phyloP scores from a whole-genome alignment of 2,113 vertebrate genomes.

The Equus przewalskii region DNA sequence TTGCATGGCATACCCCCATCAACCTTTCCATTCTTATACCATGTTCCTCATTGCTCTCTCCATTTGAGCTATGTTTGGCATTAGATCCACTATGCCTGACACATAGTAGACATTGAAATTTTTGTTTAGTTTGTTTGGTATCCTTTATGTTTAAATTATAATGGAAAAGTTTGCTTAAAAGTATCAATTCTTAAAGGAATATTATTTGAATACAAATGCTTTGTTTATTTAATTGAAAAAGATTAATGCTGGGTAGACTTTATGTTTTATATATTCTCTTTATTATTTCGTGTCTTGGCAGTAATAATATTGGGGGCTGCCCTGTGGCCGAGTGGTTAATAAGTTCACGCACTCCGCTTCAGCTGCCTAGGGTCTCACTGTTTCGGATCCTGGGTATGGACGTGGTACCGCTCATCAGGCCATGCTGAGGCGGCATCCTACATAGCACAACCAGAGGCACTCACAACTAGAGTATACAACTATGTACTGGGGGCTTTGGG shows the following conservation, averaged over 20 bases:
- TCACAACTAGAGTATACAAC: too few relatives aligned
- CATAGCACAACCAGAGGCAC: too few relatives aligned
- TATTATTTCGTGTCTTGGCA: conserved; percentile 32
- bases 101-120: not conserved
- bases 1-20: not conserved
- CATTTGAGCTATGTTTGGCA: not conserved
- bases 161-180: conserved; percentile 24
- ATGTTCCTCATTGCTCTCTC: not conserved
- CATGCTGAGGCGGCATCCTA: too few relatives aligned
- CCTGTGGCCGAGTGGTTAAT: too few relatives aligned
- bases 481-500: too few relatives aligned
- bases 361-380: too few relatives aligned
- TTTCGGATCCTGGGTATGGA: too few relatives aligned
- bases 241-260: not conserved
- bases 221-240: conserved; percentile 31
- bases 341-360: too few relatives aligned
- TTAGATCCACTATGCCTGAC: not conserved
- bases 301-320: not conserved
- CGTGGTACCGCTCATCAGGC: too few relatives aligned
- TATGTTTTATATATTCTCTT: not conserved
- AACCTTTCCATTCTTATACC: not conserved
- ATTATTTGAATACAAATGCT: conserved; percentile 51
- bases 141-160: conserved; percentile 40
- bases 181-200: conserved; percentile 4
- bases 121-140: not conserved